These are phyloP conservation scores for Ceratina australensis DNA, from an alignment of 1,140 invertebrate species.

Conservation along the genomic window DNA sequence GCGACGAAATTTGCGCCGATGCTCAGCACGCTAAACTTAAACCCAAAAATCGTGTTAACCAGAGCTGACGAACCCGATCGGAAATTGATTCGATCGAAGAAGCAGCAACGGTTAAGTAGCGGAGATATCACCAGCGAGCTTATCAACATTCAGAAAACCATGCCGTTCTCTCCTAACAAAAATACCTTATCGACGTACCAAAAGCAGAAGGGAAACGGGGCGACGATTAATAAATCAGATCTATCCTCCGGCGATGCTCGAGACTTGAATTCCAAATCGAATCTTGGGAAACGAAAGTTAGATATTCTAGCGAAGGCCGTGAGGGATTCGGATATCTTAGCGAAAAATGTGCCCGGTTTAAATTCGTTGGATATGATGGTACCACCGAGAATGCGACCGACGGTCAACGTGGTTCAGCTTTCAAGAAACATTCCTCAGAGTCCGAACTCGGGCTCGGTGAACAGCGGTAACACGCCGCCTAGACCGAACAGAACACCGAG, in stretches of 20 bases:
- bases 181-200: conserved; percentile 67
- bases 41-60: conserved; percentile 79
- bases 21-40: conserved; percentile 79
- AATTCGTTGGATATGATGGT: conserved; percentile 81
- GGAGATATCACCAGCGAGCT: conserved; percentile 72
- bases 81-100: conserved; percentile 67
- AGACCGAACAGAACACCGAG: conserved; percentile 67
- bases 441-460: conserved; percentile 71
- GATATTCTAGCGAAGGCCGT: conserved; percentile 71
- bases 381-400: conserved; percentile 78
- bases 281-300: conserved; percentile 68
- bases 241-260: neutral
- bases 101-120: conserved; percentile 67
- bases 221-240: conserved; percentile 36
- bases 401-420: conserved; percentile 83
- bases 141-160: conserved; percentile 73
- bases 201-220: conserved; percentile 61
- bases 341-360: conserved; percentile 79
- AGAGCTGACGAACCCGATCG: conserved; percentile 73
- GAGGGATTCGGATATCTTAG: conserved; percentile 74
- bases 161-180: conserved; percentile 71
- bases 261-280: conserved; percentile 60
- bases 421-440: conserved; percentile 77
- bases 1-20: conserved; percentile 77
- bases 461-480: conserved; percentile 69